Conservation (phyloP, 1,140 invertebrate genomes). For the Triops cancriformis region DNA sequence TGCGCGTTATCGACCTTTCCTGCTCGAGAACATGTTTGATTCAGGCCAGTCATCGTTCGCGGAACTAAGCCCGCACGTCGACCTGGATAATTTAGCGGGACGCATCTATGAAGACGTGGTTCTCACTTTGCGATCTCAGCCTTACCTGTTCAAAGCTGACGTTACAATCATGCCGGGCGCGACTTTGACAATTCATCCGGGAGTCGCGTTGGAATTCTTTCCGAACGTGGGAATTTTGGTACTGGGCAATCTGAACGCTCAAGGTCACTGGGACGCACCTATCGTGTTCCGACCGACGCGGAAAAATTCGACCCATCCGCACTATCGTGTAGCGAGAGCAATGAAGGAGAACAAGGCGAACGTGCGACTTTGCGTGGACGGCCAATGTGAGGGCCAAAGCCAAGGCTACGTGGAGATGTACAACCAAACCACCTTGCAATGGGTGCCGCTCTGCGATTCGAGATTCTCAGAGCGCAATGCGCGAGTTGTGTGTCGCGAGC, state of each 20-base stretch:
- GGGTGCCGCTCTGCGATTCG: conserved; percentile 92
- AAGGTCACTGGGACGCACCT: conserved; percentile 65
- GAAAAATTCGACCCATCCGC: conserved; percentile 27
- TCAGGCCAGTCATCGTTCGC: conserved; percentile 63
- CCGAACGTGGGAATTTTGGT: conserved; percentile 96
- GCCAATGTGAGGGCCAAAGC: conserved; percentile 35
- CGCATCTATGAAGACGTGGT: conserved; percentile 63
- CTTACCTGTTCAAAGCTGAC: conserved; percentile 81
- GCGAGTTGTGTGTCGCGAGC: conserved; percentile 85
- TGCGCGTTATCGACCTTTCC: conserved; percentile 78
- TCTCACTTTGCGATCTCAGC: conserved; percentile 54
- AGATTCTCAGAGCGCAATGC: conserved; percentile 90
- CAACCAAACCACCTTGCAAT: conserved; percentile 87
- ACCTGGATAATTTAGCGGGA: conserved; percentile 70
- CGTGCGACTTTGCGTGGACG: conserved; percentile 37
- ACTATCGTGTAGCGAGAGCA: conserved; percentile 19
- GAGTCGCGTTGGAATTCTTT: conserved; percentile 86
- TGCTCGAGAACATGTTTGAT: conserved; percentile 64
- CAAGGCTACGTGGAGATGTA: conserved; percentile 86
- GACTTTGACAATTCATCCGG: conserved; percentile 76
- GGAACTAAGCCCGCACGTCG: conserved; percentile 41
- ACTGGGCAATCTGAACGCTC: conserved; percentile 78
- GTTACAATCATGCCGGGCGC: conserved; percentile 90
- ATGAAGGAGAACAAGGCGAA: conserved; percentile 23
- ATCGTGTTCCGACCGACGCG: conserved; percentile 71